Evolutionary conservation across 2,797 vertebrate species (phyloP), one percentile per base, ranked within the genome.

Genomic region (Phalloptychus januarius): DNA sequence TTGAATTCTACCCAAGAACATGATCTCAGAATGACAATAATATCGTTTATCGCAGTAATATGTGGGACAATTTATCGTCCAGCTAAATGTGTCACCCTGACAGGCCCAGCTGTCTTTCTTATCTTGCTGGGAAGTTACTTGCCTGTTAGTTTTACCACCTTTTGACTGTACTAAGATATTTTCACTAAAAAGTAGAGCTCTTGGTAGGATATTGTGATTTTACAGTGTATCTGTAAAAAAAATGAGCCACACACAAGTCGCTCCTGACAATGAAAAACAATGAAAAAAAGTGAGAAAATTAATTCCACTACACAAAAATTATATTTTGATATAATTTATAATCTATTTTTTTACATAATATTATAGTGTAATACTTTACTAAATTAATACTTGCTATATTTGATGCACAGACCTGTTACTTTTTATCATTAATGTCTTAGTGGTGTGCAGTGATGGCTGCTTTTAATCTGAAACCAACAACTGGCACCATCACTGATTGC

Each of bases 401-500:
- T 58, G 54, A 58, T 58, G 10, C 54, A 15, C 54, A 58, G 54
- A 58, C 54, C 2, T 58, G 48, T 13, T 44, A 23, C 4, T 48
- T 31, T 33, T n/a, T 25, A 71, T 58, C 11, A 33, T 25, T 36
- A 33, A 61, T 38, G 20, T n/a, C 16, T 36, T 20, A 31, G 42
- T 58, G 25, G 46, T 28, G 33, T 16, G 40, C 61, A 50, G 7
- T 48, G 7, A 40, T 20, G 40, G 73, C 44, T 71, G 61, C 61
- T 28, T 79, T 44, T 20, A 71, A 31, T 36, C 20, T 58, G 23
- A 36, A 75, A n/a, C 33, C 61, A 80, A 71, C 18, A 23, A 71
- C 69, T 50, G 52, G 4, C 13, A 46, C 46, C 63, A 42, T 74
- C 50, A 36, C 28, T 79, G 65, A 48, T 75, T 58, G 54, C 40